phyloP scores from a whole-genome alignment of 2,888 invertebrate species.

The Himalopsyche kuldschensis region DNA sequence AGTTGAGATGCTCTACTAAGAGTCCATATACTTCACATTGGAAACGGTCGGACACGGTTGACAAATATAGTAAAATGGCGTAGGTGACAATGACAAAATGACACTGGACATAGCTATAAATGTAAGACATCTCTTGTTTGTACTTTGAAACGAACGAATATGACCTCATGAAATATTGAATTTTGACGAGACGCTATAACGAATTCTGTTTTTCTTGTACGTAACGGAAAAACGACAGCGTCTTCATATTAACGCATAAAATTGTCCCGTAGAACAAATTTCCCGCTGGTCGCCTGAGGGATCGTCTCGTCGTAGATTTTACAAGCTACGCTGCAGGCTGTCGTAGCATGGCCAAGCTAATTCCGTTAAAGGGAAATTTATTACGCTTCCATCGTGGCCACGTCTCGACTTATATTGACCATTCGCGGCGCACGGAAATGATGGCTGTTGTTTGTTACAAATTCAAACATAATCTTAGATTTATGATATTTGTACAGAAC shows the following conservation, averaged over 20 bases:
- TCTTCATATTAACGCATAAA: background rate
- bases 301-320: background rate
- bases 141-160: too few relatives aligned
- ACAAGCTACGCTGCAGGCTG: background rate
- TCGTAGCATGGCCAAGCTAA: background rate
- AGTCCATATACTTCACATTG: too few relatives aligned
- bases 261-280: background rate
- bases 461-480: background rate
- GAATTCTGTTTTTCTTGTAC: background rate
- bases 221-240: background rate
- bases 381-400: background rate
- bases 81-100: too few relatives aligned
- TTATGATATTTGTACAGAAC: background rate
- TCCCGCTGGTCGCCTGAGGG: background rate
- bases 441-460: background rate
- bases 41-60: too few relatives aligned
- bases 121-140: too few relatives aligned
- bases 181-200: too few relatives aligned
- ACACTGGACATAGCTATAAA: too few relatives aligned
- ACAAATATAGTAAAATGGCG: too few relatives aligned
- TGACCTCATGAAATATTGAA: too few relatives aligned
- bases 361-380: background rate
- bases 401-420: background rate
- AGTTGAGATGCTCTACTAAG: too few relatives aligned
- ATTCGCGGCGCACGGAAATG: background rate